Percentiles rank a stretch among this genome's conserved stretches.
Conservation (phyloP, 2,888 invertebrate genomes). For the Muschampia plurimacula region DNA sequence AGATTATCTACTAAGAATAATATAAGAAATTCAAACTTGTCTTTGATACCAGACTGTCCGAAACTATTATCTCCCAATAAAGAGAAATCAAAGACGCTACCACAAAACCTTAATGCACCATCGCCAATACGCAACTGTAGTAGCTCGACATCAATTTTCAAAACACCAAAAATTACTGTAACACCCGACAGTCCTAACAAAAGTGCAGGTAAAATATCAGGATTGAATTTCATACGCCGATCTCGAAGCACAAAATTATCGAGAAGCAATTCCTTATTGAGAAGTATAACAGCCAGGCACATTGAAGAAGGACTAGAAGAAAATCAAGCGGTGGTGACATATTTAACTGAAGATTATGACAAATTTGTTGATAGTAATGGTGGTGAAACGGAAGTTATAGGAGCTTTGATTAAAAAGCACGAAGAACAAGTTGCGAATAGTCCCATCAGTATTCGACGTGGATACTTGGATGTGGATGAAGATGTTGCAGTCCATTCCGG, state of each 20-base stretch:
- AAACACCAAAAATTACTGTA: slow-evolving; percentile 74
- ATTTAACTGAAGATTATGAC: slow-evolving; percentile 74
- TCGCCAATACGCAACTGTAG: slow-evolving; percentile 79
- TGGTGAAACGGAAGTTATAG: slow-evolving; percentile 73
- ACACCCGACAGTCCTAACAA: slow-evolving; percentile 82
- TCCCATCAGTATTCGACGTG: slow-evolving; percentile 77
- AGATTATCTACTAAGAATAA: slow-evolving; percentile 65
- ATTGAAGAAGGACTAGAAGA: slow-evolving; percentile 79
- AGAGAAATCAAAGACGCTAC: slow-evolving; percentile 87
- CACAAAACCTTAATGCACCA: slow-evolving; percentile 83
- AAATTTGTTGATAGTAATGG: slow-evolving; percentile 73
- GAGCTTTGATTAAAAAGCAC: slow-evolving; percentile 78
- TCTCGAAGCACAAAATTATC: slow-evolving; percentile 91
- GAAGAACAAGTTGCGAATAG: slow-evolving; percentile 75
- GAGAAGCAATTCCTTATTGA: slow-evolving; percentile 87
- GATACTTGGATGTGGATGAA: slow-evolving; percentile 87
- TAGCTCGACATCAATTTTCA: slow-evolving; percentile 78
- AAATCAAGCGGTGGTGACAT: slow-evolving; percentile 66
- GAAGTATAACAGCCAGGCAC: slow-evolving; percentile 83
- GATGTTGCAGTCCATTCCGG: slow-evolving; percentile 91
- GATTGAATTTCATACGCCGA: slow-evolving; percentile 88
- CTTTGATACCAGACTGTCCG: slow-evolving; percentile 77
- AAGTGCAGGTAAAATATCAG: slow-evolving; percentile 82
- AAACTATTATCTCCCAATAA: slow-evolving; percentile 74
- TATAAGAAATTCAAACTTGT: slow-evolving; percentile 77